Evolutionary conservation across 2,797 vertebrate species (phyloP), one percentile per base, ranked within the genome.

Genomic region (Astyanax mexicanus): DNA sequence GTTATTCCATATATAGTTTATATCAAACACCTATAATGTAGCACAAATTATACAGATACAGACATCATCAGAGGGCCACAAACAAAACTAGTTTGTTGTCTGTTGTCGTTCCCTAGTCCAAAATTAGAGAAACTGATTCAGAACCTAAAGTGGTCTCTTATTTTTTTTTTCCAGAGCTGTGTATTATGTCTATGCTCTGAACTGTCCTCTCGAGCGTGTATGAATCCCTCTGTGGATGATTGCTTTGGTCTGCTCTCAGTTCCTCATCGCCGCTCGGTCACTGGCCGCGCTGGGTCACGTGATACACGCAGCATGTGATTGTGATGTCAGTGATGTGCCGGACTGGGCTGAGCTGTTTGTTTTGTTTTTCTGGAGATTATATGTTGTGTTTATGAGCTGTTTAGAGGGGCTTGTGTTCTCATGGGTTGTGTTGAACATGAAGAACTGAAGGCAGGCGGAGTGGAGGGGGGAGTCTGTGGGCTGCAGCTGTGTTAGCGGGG

Each of bases 301-400:
- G 77, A 54, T 0, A 44, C 0, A 3, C 15, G 29, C 3, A 21
- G 15, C 76, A 72, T 27, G 77, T 78, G 77, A 78, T 6, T 4
- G 44, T 69, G 69, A 19, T 4, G 57, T 27, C 57, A 45, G 15
- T 2, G 0, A 27, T 64, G 49, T 21, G 27, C 3, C 49, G 21
- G 1, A 10, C 23, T 0, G 45, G 29, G 29, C 2, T 2, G 29
- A 32, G 27, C 45, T 45, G 2, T 29, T 12, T 32, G 44, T 49
- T 12, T 66, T 66, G 42, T 8, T 51, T 17, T 45, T 17, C 13
- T 3, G 9, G 17, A 12, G 21, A 29, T n/a, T 25, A 8, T 57
- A 1, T 21, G 49, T 54, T 2, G 17, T 38, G n/a, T 61, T 40
- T 21, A 37, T 9, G 4, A 6, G 12, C 6, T 40, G 0, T 11